These are phyloP conservation scores for Drosophila atroscutellata DNA, from an alignment of 2,888 invertebrate genomes.

Conservation along the genomic window DNA sequence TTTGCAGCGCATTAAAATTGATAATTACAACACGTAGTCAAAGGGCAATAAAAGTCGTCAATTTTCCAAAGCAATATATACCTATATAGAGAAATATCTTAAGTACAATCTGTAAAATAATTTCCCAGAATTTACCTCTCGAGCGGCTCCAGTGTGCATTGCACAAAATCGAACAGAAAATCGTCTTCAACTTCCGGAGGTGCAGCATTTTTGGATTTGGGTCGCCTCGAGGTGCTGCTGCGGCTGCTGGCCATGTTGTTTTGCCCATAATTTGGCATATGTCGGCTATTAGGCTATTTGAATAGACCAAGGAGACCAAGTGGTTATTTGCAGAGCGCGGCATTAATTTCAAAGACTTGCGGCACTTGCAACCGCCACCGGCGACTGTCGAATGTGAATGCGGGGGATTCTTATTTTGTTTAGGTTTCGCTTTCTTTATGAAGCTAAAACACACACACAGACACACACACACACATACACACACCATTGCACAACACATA, in stretches of 20 bases:
- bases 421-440: constrained; percentile 32
- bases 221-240: constrained; percentile 29
- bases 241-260: constrained; percentile 24
- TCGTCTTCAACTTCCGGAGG: constrained; percentile 56
- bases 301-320: background rate
- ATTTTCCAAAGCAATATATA: constrained; percentile 6
- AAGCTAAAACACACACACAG: constrained; percentile 46
- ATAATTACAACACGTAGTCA: constrained; percentile 73
- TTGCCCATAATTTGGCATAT: constrained; percentile 44
- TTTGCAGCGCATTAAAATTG: constrained; percentile 63
- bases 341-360: constrained; percentile 44
- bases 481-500: constrained; percentile 26
- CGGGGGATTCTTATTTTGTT: constrained; percentile 59
- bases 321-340: constrained; percentile 9
- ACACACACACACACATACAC: constrained; percentile 12
- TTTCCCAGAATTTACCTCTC: constrained; percentile 62
- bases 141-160: constrained; percentile 75
- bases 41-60: constrained; percentile 46
- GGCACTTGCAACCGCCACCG: constrained; percentile 66
- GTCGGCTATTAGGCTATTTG: background rate
- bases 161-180: constrained; percentile 79
- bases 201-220: constrained; percentile 32
- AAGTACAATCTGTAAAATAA: background rate
- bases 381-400: constrained; percentile 66
- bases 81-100: background rate